phyloP scores from a whole-genome alignment of 2,797 vertebrate species.

The Catharus ustulatus region DNA sequence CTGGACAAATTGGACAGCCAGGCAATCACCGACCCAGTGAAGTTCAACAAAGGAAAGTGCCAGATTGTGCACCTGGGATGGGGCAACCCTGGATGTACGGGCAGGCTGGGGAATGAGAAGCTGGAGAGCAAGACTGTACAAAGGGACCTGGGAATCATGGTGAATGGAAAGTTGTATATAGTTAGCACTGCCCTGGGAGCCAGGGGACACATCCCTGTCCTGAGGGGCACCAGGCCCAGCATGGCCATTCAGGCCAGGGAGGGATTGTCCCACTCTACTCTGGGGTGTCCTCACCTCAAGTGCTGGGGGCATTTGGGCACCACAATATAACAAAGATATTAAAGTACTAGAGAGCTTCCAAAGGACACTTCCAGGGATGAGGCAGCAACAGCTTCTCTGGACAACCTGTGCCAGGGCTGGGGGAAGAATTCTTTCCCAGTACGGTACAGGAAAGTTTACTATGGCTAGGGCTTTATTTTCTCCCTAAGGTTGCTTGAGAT shows the following conservation, averaged over 20 bases:
- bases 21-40: background rate
- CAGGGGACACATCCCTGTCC: background rate
- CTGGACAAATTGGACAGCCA: background rate
- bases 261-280: background rate
- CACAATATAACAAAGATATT: background rate
- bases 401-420: background rate
- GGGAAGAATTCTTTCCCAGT: background rate
- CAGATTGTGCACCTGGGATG: background rate
- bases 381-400: background rate
- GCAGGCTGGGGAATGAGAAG: background rate
- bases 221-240: background rate
- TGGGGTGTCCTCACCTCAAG: accelerated
- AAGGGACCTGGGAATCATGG: background rate
- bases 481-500: background rate
- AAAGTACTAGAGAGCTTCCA: background rate
- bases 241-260: background rate
- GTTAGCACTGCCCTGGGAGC: background rate
- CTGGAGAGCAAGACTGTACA: background rate
- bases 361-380: background rate
- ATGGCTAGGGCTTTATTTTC: background rate
- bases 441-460: background rate
- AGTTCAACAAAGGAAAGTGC: background rate
- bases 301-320: background rate
- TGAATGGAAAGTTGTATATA: background rate
- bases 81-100: background rate